Percentiles rank a stretch among this genome's conserved stretches.
phyloP scores from a whole-genome alignment of 30 jellyfish, hydroid and myxozoan species.

The Hydractinia echinata region DNA sequence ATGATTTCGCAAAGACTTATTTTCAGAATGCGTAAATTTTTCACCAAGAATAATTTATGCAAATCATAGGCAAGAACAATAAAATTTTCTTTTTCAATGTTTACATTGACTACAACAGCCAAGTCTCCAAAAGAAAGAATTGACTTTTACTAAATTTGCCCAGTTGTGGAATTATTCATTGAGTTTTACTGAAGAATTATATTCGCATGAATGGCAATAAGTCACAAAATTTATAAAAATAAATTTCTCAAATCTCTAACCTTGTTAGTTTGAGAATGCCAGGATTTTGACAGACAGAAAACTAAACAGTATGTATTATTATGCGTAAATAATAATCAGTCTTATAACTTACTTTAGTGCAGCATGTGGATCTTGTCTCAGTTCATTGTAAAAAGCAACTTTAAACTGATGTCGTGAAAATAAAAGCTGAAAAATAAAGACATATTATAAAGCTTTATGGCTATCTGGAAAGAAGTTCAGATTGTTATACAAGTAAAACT shows the following conservation, averaged over 20 bases:
- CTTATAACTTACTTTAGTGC: conserved; percentile 59
- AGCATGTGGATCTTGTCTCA: conserved; percentile 67
- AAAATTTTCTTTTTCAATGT: too few relatives aligned
- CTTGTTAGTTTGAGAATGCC: neutral
- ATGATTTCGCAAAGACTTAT: too few relatives aligned
- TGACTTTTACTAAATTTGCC: too few relatives aligned
- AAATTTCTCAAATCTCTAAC: neutral
- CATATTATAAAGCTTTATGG: neutral
- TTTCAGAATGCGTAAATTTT: too few relatives aligned
- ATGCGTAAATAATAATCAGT: neutral
- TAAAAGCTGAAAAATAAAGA: conserved; percentile 41
- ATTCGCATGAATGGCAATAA: neutral
- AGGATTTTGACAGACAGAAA: neutral
- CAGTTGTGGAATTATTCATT: too few relatives aligned
- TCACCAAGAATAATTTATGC: too few relatives aligned
- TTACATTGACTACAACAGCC: too few relatives aligned
- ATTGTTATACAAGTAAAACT: neutral
- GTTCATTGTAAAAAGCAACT: conserved; percentile 73
- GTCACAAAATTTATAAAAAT: neutral
- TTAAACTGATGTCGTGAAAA: conserved; percentile 90
- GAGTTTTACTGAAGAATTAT: too few relatives aligned
- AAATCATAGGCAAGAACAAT: too few relatives aligned
- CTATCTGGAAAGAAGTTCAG: neutral
- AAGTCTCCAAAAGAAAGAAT: too few relatives aligned
- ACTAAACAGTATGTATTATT: neutral